Base-by-base conservation (phyloP, 2,888 invertebrate genomes). In the Eumacrocentrus americanus region DNA sequence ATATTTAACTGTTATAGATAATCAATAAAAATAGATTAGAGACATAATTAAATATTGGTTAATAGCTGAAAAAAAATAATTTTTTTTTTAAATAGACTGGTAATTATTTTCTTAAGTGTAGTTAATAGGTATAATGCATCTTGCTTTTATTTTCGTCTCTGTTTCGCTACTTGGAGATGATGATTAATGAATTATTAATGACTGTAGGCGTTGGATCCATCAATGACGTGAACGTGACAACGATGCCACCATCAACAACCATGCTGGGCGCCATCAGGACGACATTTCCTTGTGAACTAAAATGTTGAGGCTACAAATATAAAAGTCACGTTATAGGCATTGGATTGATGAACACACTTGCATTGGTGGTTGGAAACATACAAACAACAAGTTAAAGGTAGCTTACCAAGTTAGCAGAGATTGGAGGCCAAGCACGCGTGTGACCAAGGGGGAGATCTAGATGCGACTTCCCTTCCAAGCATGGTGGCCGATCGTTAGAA, bases 121-220 rank as follows among this genome's bases (percentile, higher is more conserved):
- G n/a, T n/a, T n/a, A n/a, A n/a, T n/a, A n/a, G n/a, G n/a, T n/a
- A n/a, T n/a, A n/a, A n/a, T n/a, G n/a, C n/a, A n/a, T n/a, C n/a
- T 48, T 23, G n/a, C 12, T 50, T 40, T 34, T 5, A n/a, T 29
- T 18, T 25, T n/a, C 23, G 12, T 14, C 12, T 16, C 14, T 16
- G 42, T 25, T 40, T 47, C 18, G 38, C 38, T 56, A 55, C 61
- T 14, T 51, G 46, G 61, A 62, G 68, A 71, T 71, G 74, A 77
- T 77, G 76, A 78, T 71, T 71, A 75, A 79, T 79, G 77, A 78
- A 79, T 78, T 78, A 79, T 78, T 78, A 72, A 79, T 78, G 78
- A 72, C 70, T 65, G 59, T 47, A 18, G 59, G 50, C 63, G 61
- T 62, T 63, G 70, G 67, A 71, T 72, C 70, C 70, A 70, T 75